phyloP scores from a whole-genome alignment of 2,113 vertebrate genomes.

The Rhizomys pruinosus region DNA sequence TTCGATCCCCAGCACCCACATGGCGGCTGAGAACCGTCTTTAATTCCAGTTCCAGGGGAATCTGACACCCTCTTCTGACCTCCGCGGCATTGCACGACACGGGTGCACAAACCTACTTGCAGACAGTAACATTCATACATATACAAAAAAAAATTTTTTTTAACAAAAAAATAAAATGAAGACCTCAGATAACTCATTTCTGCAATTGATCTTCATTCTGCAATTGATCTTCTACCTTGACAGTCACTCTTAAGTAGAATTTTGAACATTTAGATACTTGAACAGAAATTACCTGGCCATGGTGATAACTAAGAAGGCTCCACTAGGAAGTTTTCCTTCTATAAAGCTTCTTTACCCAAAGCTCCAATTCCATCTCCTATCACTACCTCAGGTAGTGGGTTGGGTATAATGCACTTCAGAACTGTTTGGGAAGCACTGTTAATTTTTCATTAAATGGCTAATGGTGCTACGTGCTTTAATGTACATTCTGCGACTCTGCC shows the following conservation, averaged over 20 bases:
- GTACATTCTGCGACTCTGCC: slow-evolving; percentile 75
- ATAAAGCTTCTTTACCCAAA: neutral
- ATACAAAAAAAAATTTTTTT: no score
- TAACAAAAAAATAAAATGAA: slow-evolving; percentile 46
- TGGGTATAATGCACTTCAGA: slow-evolving; percentile 73
- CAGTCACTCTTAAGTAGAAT: neutral
- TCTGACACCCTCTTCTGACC: no score
- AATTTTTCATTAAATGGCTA: slow-evolving; percentile 83
- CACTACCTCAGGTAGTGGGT: slow-evolving; percentile 72
- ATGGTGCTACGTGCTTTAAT: slow-evolving; percentile 71
- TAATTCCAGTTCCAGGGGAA: no score
- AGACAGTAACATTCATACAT: no score
- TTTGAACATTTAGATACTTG: neutral
- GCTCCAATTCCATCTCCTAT: slow-evolving; percentile 56
- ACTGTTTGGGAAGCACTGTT: slow-evolving; percentile 75
- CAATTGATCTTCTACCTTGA: neutral
- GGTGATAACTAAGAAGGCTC: neutral
- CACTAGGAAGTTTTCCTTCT: slow-evolving; percentile 29
- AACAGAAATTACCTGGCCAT: neutral
- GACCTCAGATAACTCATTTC: slow-evolving; percentile 1
- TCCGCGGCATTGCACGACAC: no score
- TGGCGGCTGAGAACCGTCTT: no score
- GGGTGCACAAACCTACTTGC: no score
- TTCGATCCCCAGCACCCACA: no score
- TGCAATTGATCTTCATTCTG: neutral